Evolutionary conservation across 2,113 vertebrate species (phyloP).

Genomic region (Oenanthe oenanthe): DNA sequence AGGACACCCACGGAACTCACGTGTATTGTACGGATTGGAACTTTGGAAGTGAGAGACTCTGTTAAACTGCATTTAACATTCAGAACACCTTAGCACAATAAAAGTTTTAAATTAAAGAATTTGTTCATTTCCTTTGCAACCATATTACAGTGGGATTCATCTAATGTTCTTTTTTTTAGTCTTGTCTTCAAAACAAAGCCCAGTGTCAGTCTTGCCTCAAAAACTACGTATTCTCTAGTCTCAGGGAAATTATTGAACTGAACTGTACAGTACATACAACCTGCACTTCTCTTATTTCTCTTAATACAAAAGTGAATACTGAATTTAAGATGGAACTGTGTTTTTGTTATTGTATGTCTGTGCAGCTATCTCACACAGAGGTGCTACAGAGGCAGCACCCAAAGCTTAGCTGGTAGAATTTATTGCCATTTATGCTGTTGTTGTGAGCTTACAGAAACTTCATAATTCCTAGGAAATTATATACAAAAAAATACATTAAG

Average conservation of each 20-base stretch:
- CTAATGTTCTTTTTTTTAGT: neutral
- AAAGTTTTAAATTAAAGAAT: neutral
- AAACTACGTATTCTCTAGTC: accelerated
- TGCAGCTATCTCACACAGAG: accelerated
- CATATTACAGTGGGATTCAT: neutral
- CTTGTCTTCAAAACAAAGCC: neutral
- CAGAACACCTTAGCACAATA: neutral
- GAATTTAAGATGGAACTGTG: neutral
- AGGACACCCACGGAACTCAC: accelerated
- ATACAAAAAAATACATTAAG: neutral
- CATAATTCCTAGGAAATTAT: neutral
- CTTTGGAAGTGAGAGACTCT: neutral
- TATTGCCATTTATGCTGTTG: neutral
- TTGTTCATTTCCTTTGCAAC: neutral
- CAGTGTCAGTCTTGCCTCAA: neutral
- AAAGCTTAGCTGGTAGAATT: neutral
- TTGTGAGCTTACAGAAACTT: neutral
- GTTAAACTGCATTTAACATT: neutral
- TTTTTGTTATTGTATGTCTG: neutral
- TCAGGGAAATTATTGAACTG: neutral
- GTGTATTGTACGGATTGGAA: neutral
- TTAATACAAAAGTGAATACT: neutral
- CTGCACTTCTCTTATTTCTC: neutral
- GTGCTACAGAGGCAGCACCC: neutral
- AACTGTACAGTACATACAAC: accelerated